A percentile compares a stretch with the other conserved stretches of the same genome.
phyloP scores from a whole-genome alignment of 2,888 invertebrate genomes.

The Amblyjoppa fuscipennis region DNA sequence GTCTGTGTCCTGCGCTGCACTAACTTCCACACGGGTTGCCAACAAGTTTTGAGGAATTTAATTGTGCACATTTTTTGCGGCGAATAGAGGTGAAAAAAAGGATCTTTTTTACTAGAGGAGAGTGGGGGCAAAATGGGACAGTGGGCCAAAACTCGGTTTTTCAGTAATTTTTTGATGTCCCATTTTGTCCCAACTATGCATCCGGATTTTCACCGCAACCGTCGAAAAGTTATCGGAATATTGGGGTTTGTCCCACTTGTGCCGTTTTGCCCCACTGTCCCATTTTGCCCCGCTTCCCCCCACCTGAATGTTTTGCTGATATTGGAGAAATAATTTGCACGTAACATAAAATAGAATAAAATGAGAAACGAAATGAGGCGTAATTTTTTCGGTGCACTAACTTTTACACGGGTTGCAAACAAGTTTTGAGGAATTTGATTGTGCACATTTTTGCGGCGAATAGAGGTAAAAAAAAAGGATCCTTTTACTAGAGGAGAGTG shows the following conservation, averaged over 20 bases:
- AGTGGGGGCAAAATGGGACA: too few species aligned
- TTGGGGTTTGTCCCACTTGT: too few species aligned
- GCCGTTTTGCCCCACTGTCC: too few species aligned
- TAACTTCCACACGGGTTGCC: background rate
- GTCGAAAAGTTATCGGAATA: too few species aligned
- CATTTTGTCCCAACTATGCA: too few species aligned
- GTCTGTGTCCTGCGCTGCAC: background rate
- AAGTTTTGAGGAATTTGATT: background rate
- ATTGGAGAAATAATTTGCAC: too few species aligned
- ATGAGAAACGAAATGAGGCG: conserved; percentile 16
- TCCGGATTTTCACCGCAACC: too few species aligned
- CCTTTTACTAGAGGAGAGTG: background rate
- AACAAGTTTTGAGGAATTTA: background rate
- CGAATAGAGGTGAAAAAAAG: background rate
- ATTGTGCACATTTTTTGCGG: background rate
- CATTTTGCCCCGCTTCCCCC: too few species aligned
- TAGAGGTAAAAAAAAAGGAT: background rate
- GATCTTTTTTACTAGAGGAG: background rate
- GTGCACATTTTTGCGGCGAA: background rate
- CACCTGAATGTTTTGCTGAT: background rate
- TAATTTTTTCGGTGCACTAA: conserved; percentile 15
- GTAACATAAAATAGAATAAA: background rate
- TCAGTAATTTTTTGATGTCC: too few species aligned
- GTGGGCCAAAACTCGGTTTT: too few species aligned
- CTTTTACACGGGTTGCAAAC: background rate